phyloP scores from a whole-genome alignment of 1,140 invertebrate species.

The Ladona fulva region DNA sequence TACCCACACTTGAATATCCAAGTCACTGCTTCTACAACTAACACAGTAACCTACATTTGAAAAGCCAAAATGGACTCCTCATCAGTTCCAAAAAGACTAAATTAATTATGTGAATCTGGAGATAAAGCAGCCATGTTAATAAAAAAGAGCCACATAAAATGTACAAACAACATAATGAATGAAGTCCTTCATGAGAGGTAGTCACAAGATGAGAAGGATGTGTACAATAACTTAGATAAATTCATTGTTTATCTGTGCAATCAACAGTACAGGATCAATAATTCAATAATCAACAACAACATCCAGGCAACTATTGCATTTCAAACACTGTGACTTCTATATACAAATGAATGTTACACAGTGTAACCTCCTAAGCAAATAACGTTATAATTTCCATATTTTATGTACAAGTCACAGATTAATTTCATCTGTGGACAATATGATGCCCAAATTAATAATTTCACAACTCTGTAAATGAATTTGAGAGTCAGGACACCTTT shows the following conservation, averaged over 20 bases:
- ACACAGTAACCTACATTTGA: conserved; percentile 14
- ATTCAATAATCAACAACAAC: conserved; percentile 10
- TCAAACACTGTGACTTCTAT: neutral
- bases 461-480: neutral
- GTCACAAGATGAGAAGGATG: neutral
- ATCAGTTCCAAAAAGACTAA: conserved; percentile 2
- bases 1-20: conserved; percentile 15
- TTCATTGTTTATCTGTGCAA: neutral
- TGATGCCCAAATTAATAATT: neutral
- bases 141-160: neutral
- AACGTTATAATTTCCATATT: neutral
- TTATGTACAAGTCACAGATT: conserved; percentile 2
- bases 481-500: neutral
- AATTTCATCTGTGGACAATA: too few relatives aligned
- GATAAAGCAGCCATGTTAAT: neutral
- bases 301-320: conserved; percentile 2
- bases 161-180: neutral
- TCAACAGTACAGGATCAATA: neutral
- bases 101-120: neutral
- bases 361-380: neutral
- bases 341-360: neutral
- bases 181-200: neutral
- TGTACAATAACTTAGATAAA: conserved; percentile 8
- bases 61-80: neutral
- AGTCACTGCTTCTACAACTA: conserved; percentile 9